Conservation (phyloP, 2,113 vertebrate species). For the Zosterops borbonicus region DNA sequence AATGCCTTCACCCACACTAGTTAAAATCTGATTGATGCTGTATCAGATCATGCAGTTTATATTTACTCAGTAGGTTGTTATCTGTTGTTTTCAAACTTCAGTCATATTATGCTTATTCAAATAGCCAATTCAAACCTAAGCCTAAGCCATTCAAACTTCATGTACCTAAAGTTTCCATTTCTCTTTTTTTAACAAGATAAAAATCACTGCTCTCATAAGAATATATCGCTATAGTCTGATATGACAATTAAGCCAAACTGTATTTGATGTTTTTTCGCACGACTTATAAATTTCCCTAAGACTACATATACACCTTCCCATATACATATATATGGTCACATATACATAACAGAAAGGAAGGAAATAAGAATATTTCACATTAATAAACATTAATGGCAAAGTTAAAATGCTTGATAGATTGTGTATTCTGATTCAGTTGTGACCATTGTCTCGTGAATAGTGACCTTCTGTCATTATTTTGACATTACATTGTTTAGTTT, state of each 20-base stretch:
- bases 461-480: neutral
- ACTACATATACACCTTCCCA: neutral
- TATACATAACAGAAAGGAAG: neutral
- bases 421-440: neutral
- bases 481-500: neutral
- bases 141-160: neutral
- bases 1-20: neutral
- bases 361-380: neutral
- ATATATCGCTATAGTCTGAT: neutral
- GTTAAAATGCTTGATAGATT: neutral
- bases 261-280: neutral
- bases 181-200: neutral
- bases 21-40: neutral
- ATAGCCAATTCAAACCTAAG: neutral
- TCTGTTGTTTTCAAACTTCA: neutral
- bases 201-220: neutral
- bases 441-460: neutral
- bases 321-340: neutral
- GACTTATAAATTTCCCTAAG: neutral
- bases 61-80: neutral
- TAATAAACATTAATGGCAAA: neutral
- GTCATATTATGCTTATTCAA: neutral
- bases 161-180: neutral
- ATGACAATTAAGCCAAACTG: neutral
- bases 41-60: neutral